These are phyloP conservation scores for Dioctria rufipes DNA, from an alignment of 2,888 invertebrate genomes.

Conservation along the genomic window DNA sequence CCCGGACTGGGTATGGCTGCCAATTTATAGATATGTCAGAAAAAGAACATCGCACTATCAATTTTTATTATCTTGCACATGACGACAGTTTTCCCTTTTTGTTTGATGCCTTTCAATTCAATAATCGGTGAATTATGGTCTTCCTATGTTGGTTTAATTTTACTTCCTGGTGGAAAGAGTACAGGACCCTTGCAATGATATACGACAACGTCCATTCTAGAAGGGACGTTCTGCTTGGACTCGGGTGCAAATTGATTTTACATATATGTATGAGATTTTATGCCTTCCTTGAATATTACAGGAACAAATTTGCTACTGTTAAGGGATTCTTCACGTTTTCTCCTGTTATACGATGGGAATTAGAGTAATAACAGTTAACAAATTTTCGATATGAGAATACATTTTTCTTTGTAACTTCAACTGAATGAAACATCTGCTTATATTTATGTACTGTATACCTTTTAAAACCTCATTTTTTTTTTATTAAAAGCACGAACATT, in stretches of 20 bases:
- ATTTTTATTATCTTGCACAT: slow-evolving; percentile 58
- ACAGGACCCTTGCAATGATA: slow-evolving; percentile 6
- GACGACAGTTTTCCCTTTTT: slow-evolving; percentile 57
- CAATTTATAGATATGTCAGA: slow-evolving; percentile 56
- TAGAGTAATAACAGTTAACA: too few relatives aligned
- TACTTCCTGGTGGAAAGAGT: slow-evolving; percentile 17
- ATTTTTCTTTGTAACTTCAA: too few relatives aligned
- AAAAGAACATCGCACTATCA: slow-evolving; percentile 57
- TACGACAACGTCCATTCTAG: slow-evolving; percentile 12
- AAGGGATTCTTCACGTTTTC: not conserved
- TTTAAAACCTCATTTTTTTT: too few relatives aligned
- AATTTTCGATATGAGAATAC: too few relatives aligned
- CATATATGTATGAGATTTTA: slow-evolving; percentile 26
- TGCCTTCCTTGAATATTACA: not conserved
- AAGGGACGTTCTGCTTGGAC: not conserved
- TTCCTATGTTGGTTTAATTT: slow-evolving; percentile 54
- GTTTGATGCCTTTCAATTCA: slow-evolving; percentile 55
- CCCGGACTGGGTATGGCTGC: not conserved
- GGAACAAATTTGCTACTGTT: not conserved
- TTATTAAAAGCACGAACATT: too few relatives aligned
- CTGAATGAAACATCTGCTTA: too few relatives aligned
- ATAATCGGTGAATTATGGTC: slow-evolving; percentile 58
- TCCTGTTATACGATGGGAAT: too few relatives aligned
- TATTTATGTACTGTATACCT: too few relatives aligned
- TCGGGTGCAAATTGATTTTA: slow-evolving; percentile 17